These are phyloP conservation scores for Oncorhynchus gorbuscha DNA, from an alignment of 2,113 vertebrate species.

Conservation along the genomic window DNA sequence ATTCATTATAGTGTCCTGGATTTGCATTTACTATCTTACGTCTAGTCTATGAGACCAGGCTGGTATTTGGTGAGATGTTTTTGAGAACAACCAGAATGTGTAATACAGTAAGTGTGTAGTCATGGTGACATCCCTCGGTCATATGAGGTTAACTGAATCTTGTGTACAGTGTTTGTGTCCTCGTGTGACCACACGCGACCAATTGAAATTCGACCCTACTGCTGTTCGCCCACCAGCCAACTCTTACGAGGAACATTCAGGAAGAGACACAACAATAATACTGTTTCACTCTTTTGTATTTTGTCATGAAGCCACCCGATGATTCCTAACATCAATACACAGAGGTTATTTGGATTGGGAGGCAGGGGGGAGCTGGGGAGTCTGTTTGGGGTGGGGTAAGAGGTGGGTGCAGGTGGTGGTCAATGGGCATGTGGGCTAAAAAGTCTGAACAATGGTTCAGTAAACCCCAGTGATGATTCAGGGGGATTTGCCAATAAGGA, in stretches of 20 bases:
- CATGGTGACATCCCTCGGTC: too few relatives aligned
- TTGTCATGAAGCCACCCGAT: conserved; percentile 1
- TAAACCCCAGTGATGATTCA: conserved; percentile 33
- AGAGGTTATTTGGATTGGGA: not conserved
- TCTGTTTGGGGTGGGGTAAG: not conserved
- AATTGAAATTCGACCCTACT: not conserved
- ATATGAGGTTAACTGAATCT: too few relatives aligned
- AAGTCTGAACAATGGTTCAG: conserved; percentile 10
- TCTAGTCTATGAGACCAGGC: too few relatives aligned
- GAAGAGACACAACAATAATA: conserved; percentile 1
- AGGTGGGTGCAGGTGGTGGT: conserved; percentile 3
- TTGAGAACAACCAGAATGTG: too few relatives aligned
- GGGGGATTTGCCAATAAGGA: conserved; percentile 25
- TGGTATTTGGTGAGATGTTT: too few relatives aligned
- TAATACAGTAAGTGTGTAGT: too few relatives aligned
- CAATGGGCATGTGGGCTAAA: conserved; percentile 18
- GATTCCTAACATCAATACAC: conserved; percentile 5
- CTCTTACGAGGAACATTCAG: not conserved
- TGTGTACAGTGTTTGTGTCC: too few relatives aligned
- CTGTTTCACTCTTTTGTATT: not conserved
- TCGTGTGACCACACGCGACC: not conserved
- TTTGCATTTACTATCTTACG: too few relatives aligned
- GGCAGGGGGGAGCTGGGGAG: not conserved
- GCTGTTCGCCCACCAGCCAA: not conserved
- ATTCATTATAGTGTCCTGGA: too few relatives aligned